Evolutionary conservation across 2,888 invertebrate genomes (phyloP), one percentile per base, ranked within the genome.

Genomic region (Acanthosepion pharaonis): DNA sequence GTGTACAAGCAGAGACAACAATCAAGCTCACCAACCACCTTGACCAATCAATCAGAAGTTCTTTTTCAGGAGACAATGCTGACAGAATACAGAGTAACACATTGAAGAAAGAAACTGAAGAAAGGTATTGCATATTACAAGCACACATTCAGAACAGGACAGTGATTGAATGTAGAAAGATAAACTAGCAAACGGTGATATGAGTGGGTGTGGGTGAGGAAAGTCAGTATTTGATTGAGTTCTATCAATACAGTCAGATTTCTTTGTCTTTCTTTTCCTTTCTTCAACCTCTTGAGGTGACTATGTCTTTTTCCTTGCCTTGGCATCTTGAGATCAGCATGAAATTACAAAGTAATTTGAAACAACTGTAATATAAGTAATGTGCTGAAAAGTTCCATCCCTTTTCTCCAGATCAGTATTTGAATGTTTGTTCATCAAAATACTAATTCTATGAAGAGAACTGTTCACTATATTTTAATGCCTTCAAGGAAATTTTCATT

Each of bases 41-140:
- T 78, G 78, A 78, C 78, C 78, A 33, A 78, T 78, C 78, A 78
- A 78, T 78, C 78, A 78, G 78, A 33, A 78, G n/a, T 78, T 78
- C n/a, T 78, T 78, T 78, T n/a, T 9, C 20, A n/a, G n/a, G 78
- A 78, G 78, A 78, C 78, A 78, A 78, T 33, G 78, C 78, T 78
- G 4, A n/a, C 28, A 78, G 78, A 78, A 78, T n/a, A 78, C 78
- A 78, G 78, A 33, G 15, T 78, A n/a, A 78, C 59, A 78, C 59
- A 59, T 2, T 5, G 78, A n/a, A 33, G 33, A 33, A 78, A 78
- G 78, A 78, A 78, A 15, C n/a, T 78, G 78, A 15, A n/a, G 15
- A 5, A 59, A 33, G 28, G 23, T 18, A 78, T 78, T 78, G 78
- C 78, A 78, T 78, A 78, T 78, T 78, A 18, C 78, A 78, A 78